Conservation (phyloP, 2,888 invertebrate genomes). For the Drosophila neutralis region DNA sequence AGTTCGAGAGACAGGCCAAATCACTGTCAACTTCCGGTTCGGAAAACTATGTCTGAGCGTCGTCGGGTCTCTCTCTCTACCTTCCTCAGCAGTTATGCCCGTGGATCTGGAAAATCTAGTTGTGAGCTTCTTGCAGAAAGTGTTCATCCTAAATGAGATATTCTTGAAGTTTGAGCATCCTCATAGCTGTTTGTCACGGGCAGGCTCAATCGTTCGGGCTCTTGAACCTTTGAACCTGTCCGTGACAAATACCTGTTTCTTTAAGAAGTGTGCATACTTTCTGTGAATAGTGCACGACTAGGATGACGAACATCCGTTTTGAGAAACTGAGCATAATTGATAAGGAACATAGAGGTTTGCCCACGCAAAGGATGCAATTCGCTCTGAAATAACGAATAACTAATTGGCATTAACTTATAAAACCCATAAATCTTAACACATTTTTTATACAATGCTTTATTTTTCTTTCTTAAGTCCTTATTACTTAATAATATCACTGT, state of each 20-base stretch:
- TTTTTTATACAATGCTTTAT: neutral
- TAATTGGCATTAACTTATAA: constrained; percentile 7
- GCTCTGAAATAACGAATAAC: neutral
- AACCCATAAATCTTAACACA: neutral
- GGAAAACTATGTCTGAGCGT: constrained; percentile 18
- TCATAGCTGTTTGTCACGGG: neutral
- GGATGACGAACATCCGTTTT: neutral
- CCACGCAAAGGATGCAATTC: neutral
- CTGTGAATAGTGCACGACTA: neutral
- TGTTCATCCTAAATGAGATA: neutral
- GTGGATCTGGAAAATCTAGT: neutral
- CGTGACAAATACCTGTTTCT: neutral
- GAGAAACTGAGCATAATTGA: neutral
- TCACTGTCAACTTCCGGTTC: constrained; percentile 9
- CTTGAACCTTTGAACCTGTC: neutral
- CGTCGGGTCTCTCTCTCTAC: neutral
- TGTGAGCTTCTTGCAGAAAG: neutral
- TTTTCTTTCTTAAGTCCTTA: neutral
- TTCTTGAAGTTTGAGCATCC: neutral
- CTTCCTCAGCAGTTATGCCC: neutral
- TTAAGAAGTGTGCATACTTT: neutral
- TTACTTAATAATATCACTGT: constrained; percentile 1
- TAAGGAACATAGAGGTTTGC: neutral
- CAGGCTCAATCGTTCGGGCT: neutral
- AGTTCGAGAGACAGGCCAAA: constrained; percentile 69